Evolutionary conservation across 2,797 vertebrate genomes (phyloP).

Genomic region (Perdix hodgsoniae): DNA sequence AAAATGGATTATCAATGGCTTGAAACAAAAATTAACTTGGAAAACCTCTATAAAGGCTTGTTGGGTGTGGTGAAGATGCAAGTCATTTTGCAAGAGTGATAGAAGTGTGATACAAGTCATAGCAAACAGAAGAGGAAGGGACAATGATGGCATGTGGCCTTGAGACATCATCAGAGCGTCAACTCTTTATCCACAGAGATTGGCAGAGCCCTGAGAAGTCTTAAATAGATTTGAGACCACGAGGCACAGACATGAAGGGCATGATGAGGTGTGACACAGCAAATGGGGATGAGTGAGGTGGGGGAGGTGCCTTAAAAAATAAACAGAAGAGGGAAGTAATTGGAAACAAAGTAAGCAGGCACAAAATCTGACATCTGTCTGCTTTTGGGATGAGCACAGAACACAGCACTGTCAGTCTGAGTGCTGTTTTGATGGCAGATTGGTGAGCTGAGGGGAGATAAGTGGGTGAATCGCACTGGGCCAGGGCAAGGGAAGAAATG

Average conservation of each 20-base stretch:
- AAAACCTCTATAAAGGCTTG: background rate
- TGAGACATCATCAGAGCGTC: background rate
- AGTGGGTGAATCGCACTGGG: background rate
- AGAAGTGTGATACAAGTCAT: background rate
- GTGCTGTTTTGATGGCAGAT: background rate
- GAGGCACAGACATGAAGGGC: fast-evolving
- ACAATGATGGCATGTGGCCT: background rate
- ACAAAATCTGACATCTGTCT: background rate
- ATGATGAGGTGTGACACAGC: background rate
- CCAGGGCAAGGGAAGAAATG: background rate
- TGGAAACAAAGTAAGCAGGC: background rate
- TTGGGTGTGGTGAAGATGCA: background rate
- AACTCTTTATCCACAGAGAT: background rate
- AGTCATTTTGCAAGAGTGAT: background rate
- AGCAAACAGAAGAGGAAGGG: background rate
- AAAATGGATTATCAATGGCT: fast-evolving
- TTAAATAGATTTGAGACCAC: background rate
- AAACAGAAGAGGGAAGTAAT: background rate
- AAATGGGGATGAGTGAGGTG: background rate
- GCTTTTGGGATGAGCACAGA: background rate
- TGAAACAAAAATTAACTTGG: fast-evolving
- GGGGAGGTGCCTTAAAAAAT: background rate
- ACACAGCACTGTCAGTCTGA: background rate
- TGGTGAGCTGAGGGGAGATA: background rate
- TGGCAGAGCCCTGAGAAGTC: background rate